These are phyloP conservation scores for Turritopsis dohrnii DNA, from an alignment of 30 jellyfish, hydroid and myxozoan genomes.

Conservation along the genomic window DNA sequence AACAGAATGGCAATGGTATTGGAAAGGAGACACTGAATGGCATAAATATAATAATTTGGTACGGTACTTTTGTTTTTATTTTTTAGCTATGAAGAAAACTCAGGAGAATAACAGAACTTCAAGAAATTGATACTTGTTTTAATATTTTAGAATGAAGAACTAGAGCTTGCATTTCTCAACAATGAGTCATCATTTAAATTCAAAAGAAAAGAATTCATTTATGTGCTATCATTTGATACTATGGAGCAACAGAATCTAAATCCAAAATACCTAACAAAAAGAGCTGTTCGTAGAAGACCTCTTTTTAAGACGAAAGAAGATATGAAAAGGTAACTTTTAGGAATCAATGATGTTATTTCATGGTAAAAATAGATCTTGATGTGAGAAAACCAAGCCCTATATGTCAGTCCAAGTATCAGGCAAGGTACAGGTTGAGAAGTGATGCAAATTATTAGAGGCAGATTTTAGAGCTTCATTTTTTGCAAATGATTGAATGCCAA, in stretches of 20 bases:
- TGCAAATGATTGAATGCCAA: too few relatives aligned
- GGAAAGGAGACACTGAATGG: not conserved
- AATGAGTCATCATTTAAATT: not conserved
- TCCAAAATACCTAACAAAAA: not conserved
- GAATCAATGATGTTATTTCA: not conserved
- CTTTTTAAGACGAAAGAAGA: not conserved
- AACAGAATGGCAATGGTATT: constrained; percentile 10
- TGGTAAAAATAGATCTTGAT: too few relatives aligned
- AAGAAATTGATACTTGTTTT: not conserved
- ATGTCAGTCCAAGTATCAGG: too few relatives aligned
- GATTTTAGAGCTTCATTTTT: too few relatives aligned
- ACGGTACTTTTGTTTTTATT: not conserved
- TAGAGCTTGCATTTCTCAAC: not conserved
- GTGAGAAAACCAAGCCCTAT: too few relatives aligned
- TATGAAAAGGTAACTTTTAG: not conserved
- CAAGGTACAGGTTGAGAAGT: too few relatives aligned
- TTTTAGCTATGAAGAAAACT: not conserved
- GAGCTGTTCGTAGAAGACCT: not conserved
- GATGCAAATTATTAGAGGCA: too few relatives aligned
- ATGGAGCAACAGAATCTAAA: not conserved
- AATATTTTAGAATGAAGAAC: not conserved
- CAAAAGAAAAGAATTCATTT: not conserved
- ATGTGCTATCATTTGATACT: not conserved
- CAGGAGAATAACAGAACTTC: not conserved
- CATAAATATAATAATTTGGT: not conserved